Base-by-base conservation (phyloP, 2,113 vertebrate species). In the Chloroceryle aenea region DNA sequence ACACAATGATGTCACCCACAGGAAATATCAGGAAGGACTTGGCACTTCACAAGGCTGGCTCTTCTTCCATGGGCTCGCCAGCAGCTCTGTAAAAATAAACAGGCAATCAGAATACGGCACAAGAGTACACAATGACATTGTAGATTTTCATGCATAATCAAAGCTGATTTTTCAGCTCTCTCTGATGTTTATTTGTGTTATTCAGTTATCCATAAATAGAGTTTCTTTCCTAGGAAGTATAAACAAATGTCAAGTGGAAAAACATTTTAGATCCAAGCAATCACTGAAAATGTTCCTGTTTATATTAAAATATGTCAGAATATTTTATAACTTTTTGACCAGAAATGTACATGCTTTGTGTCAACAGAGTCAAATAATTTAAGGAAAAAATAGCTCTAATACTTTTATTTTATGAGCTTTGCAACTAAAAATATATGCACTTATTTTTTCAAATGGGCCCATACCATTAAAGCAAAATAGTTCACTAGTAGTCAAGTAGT, bases 1-100 rank as follows among this genome's bases (percentile, higher is more conserved):
- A 99, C 98, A 98, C 98, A 99, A 99, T 99, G 99, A 99, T 99
- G 99, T 99, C 99, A 99, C 98, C 97, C 98, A 98, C 98, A 99
- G 99, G 99, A 99, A 99, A 98, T 98, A 98, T 98, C 97, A 96
- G 91, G 97, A 96, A 98, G 98, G 92, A 98, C 98, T 99, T 99
- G 99, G 99, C 99, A 99, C 98, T 99, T 99, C 98, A 98, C 97
- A 98, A 97, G 98, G 97, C 97, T 98, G 98, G 98, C 98, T 98
- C 97, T 97, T 98, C 98, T 98, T 98, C 98, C 98, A 98, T 99
- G 98, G 99, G 98, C 98, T 99, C 98, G 97, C 98, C 98, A 98
- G 98, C 98, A 98, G 98, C 97, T 96, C 98, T 99, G 98, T 97
- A 98, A 99, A 99, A 99, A 99, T 99, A 99, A 99, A 99, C 99